phyloP scores from a whole-genome alignment of 2,888 invertebrate genomes.

The Boloria euphrosyne region DNA sequence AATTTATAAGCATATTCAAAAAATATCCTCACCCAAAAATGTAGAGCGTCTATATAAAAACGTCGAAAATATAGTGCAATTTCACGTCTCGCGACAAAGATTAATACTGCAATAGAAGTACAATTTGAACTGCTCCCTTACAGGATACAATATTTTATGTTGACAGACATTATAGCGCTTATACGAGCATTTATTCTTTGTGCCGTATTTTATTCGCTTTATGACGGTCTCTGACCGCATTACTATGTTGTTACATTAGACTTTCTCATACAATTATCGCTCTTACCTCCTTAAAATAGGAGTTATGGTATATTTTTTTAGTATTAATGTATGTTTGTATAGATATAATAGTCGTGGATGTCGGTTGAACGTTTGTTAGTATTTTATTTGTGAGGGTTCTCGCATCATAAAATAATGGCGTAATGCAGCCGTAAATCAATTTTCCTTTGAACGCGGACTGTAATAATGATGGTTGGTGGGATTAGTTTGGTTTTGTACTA shows the following conservation, averaged over 20 bases:
- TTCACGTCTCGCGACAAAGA: slow-evolving; percentile 70
- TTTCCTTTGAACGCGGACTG: slow-evolving; percentile 77
- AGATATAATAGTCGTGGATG: slow-evolving; percentile 78
- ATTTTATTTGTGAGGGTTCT: slow-evolving; percentile 81
- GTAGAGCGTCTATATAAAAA: slow-evolving; percentile 24
- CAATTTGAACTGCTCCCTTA: slow-evolving; percentile 74
- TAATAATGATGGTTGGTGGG: slow-evolving; percentile 72
- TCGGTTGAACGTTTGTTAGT: slow-evolving; percentile 81
- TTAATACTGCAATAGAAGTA: slow-evolving; percentile 75
- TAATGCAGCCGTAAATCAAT: slow-evolving; percentile 80
- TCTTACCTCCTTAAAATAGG: slow-evolving; percentile 46
- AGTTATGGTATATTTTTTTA: slow-evolving; percentile 34
- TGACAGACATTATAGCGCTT: slow-evolving; percentile 82
- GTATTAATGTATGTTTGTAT: slow-evolving; percentile 48
- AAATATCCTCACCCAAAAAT: neutral
- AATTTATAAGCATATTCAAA: neutral
- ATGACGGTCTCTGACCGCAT: slow-evolving; percentile 70
- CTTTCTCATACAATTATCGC: slow-evolving; percentile 43
- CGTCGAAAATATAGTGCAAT: slow-evolving; percentile 39
- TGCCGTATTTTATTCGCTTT: slow-evolving; percentile 82
- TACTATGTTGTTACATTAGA: slow-evolving; percentile 41
- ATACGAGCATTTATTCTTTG: slow-evolving; percentile 82
- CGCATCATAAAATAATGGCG: slow-evolving; percentile 81
- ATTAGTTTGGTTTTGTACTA: slow-evolving; percentile 37
- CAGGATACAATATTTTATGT: slow-evolving; percentile 82